Evolutionary conservation across 2,888 invertebrate species (phyloP), one percentile per base, ranked within the genome.

Genomic region (Napeogenes sylphis): DNA sequence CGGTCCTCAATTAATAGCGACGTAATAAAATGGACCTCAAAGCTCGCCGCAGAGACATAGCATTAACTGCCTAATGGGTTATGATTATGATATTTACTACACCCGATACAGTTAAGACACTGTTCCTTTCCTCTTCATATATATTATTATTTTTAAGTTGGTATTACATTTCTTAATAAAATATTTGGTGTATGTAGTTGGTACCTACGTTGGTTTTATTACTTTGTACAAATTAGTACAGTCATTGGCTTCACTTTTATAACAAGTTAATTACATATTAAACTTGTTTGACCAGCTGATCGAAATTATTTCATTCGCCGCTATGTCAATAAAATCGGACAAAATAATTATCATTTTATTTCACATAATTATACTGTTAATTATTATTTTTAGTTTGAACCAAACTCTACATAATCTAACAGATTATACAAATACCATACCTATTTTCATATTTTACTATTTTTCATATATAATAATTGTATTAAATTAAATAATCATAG

Each of bases 31-130:
- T 74, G 72, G 71, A 77, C 6, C 72, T 83, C 84, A 84, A 85
- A 85, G 82, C 82, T 77, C 75, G 82, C 85, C 87, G 84, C 87
- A 79, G 83, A 80, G 84, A 87, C 87, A 86, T 82, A 78, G 81
- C 84, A 85, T 87, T 85, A 86, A 77, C 82, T 72, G 78, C 72
- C 85, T 89, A 89, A 89, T 87, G 85, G 89, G 77, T 78, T 83
- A 81, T 84, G 86, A 90, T 89, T 90, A 89, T 89, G 88, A 89
- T 89, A 88, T 89, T 89, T 87, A 88, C 85, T 82, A 79, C 81
- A 84, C 76, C 83, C 81, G 76, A 81, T 73, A 69, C 75, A 67
- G 70, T 84, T 84, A 85, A 83, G 80, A 74, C 70, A 67, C 75
- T 68, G 77, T 81, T 72, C 71, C 79, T 69, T 71, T 72, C 51